Percentiles rank a stretch among this genome's conserved stretches.
phyloP scores from a whole-genome alignment of 2,797 vertebrate genomes.

The Acomys russatus region DNA sequence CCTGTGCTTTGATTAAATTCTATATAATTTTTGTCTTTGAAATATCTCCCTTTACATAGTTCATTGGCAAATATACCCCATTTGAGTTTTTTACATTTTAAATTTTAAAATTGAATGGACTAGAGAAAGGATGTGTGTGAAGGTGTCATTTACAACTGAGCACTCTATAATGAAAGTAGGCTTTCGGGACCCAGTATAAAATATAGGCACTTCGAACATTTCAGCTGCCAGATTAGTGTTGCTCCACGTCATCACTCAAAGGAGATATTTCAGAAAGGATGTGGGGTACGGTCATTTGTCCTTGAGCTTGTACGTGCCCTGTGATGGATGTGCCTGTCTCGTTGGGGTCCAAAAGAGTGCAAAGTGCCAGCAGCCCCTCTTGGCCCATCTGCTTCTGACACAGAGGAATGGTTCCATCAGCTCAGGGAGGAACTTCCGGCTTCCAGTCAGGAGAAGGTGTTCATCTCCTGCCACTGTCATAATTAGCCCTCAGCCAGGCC shows the following conservation, averaged over 20 bases:
- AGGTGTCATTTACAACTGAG: constrained; percentile 61
- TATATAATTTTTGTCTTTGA: constrained; percentile 78
- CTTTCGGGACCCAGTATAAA: constrained; percentile 37
- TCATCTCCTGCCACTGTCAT: background rate
- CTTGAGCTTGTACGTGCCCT: background rate
- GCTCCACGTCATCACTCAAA: background rate
- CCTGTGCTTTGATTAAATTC: constrained; percentile 48
- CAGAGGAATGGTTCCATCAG: background rate
- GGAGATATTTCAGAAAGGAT: background rate
- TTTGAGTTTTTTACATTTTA: constrained; percentile 47
- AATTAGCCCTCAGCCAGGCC: background rate
- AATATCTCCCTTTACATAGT: constrained; percentile 68
- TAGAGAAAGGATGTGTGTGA: constrained; percentile 63
- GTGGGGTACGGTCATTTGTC: background rate
- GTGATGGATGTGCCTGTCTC: background rate
- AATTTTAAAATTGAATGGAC: constrained; percentile 48
- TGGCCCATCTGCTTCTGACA: background rate
- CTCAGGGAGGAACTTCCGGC: background rate
- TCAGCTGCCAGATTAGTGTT: background rate
- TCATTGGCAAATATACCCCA: constrained; percentile 71
- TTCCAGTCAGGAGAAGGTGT: background rate
- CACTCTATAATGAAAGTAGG: constrained; percentile 46
- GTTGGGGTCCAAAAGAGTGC: background rate
- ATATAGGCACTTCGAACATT: background rate
- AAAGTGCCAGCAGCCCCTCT: background rate